phyloP scores from a whole-genome alignment of 2,888 invertebrate genomes.

The Melieria crassipennis region DNA sequence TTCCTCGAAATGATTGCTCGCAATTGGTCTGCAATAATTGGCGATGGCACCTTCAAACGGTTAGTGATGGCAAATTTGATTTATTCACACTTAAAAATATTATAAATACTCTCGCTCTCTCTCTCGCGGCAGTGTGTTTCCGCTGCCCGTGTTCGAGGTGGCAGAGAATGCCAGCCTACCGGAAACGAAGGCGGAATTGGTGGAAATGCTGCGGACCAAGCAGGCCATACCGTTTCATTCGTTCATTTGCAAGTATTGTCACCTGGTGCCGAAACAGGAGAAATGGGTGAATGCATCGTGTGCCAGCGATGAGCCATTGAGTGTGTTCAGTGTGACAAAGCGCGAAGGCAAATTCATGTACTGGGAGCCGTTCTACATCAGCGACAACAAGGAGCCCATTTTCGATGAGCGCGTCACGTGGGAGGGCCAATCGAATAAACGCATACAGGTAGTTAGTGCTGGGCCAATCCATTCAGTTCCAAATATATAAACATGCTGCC shows the following conservation, averaged over 20 bases:
- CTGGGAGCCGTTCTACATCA: conserved; percentile 94
- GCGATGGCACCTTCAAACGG: neutral
- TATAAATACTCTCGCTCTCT: neutral
- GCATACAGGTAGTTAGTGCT: conserved; percentile 54
- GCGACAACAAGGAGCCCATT: conserved; percentile 84
- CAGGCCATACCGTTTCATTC: conserved; percentile 48
- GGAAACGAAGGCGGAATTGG: conserved; percentile 49
- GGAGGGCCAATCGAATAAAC: conserved; percentile 78
- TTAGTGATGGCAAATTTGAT: neutral
- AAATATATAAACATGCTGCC: conserved; percentile 1
- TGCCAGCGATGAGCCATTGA: conserved; percentile 37
- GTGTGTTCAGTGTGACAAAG: conserved; percentile 76
- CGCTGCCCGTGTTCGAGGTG: conserved; percentile 54
- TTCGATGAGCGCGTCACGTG: conserved; percentile 92
- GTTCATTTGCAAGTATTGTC: conserved; percentile 46
- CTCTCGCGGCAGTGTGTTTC: conserved; percentile 46
- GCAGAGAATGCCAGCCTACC: conserved; percentile 45
- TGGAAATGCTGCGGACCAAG: conserved; percentile 40
- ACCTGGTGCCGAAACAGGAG: conserved; percentile 45
- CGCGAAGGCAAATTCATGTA: conserved; percentile 74
- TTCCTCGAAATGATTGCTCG: conserved; percentile 84
- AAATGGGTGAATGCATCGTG: conserved; percentile 41
- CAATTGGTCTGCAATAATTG: conserved; percentile 66
- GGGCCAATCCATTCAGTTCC: neutral
- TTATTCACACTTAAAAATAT: no score